Evolutionary conservation across 2,888 invertebrate species (phyloP), one percentile per base, ranked within the genome.

Genomic region (Hoplodrina ambigua): DNA sequence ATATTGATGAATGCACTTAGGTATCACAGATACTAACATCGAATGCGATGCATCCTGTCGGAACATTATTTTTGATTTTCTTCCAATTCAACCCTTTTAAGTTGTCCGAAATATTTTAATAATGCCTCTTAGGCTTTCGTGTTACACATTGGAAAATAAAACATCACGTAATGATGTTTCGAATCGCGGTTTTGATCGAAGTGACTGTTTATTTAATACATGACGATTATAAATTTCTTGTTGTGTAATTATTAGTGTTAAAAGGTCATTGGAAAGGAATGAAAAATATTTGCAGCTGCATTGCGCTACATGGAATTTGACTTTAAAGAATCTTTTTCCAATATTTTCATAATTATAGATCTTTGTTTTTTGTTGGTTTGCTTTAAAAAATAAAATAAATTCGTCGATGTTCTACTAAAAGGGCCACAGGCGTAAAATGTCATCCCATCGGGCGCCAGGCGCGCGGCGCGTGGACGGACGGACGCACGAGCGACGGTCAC

Each of bases 1-100:
- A 93, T 91, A 92, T 92, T 93, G 93, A 93, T 93, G 92, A 92
- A 93, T 92, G 91, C 91, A 91, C 88, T 90, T 88, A 88, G 89
- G 89, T 89, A 88, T 87, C 86, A 89, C 83, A 86, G 87, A 90
- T 87, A 89, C 89, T 87, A 87, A 88, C 85, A 82, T 82, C 81
- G 80, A 77, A 83, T 85, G 73, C 71, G 75, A 81, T 84, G 87
- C 86, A 80, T 83, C 82, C 78, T 72, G 81, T 80, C 56, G 71
- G 67, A 83, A 85, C 15, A 87, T 86, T 84, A 88, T 89, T 88
- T 85, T 83, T 80, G 82, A 86, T 86, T 87, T 88, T 87, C 86
- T 84, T 89, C 86, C 84, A 88, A 88, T 86, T 85, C 83, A 83
- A 84, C 85, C 82, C 84, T 86, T 88, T 87, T 85, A 84, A 85